Evolutionary conservation across 30 jellyfish, hydroid and myxozoan genomes (phyloP).

Genomic region (Haliclystus octoradiatus): DNA sequence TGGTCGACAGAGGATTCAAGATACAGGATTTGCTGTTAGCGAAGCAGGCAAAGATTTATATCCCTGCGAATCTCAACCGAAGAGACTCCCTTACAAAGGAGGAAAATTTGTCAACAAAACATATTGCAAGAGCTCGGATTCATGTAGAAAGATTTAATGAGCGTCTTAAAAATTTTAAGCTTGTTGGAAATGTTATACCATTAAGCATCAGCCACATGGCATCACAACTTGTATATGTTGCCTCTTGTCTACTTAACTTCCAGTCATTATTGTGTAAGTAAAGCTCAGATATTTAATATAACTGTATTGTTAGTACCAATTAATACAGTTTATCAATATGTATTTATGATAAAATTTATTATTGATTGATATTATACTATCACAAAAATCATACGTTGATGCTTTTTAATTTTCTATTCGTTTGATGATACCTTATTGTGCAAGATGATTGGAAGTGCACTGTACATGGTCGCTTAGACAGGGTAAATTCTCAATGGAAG

Average conservation of each 20-base stretch:
- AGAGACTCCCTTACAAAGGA: constrained; percentile 37
- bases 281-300: too few species aligned
- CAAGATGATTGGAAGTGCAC: too few species aligned
- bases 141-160: constrained; percentile 75
- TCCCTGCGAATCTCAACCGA: constrained; percentile 61
- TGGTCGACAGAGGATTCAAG: constrained; percentile 69
- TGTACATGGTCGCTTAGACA: too few species aligned
- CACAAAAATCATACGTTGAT: too few species aligned
- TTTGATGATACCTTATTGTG: too few species aligned
- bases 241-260: background rate
- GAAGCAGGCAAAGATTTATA: constrained; percentile 57
- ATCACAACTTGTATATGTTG: constrained; percentile 62
- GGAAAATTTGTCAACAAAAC: constrained; percentile 31
- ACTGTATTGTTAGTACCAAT: too few species aligned
- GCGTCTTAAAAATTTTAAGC: constrained; percentile 43
- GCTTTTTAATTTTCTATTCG: too few species aligned
- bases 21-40: constrained; percentile 38
- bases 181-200: constrained; percentile 58
- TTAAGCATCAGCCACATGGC: too few species aligned
- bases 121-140: constrained; percentile 69
- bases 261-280: constrained; percentile 23
- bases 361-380: too few species aligned
- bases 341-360: too few species aligned
- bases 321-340: too few species aligned
- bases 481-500: too few species aligned